Evolutionary conservation across 2,888 invertebrate genomes (phyloP).

Genomic region (Tuta absoluta): DNA sequence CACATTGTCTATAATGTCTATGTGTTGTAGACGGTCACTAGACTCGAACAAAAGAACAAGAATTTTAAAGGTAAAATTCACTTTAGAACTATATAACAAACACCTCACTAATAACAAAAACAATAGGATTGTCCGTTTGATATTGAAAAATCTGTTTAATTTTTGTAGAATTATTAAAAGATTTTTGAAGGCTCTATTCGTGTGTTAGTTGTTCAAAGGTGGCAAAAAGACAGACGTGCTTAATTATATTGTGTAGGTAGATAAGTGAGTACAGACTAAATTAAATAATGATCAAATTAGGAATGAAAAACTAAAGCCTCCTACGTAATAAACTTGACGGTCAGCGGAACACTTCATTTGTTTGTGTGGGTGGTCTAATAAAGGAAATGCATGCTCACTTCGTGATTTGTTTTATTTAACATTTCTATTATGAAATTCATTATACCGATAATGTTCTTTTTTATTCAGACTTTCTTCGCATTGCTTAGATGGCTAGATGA

Average conservation of each 20-base stretch:
- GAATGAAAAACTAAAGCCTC: background rate
- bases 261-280: background rate
- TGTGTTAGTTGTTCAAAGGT: background rate
- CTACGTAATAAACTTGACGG: background rate
- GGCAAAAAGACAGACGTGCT: conserved; percentile 7
- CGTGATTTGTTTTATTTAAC: background rate
- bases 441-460: background rate
- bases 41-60: background rate
- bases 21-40: background rate
- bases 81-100: background rate
- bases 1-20: too few relatives aligned
- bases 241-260: conserved; percentile 15
- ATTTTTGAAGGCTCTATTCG: conserved; percentile 1
- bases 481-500: too few relatives aligned
- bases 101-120: conserved; percentile 7
- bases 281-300: background rate
- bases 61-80: background rate
- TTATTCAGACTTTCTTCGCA: too few relatives aligned
- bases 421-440: background rate
- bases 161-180: conserved; percentile 32
- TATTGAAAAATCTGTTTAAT: conserved; percentile 64
- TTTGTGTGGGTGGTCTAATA: background rate
- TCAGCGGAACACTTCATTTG: background rate
- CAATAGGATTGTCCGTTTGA: conserved; percentile 43
- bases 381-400: background rate